These are phyloP conservation scores for Alauda arvensis DNA, from an alignment of 2,797 vertebrate species.

Conservation along the genomic window DNA sequence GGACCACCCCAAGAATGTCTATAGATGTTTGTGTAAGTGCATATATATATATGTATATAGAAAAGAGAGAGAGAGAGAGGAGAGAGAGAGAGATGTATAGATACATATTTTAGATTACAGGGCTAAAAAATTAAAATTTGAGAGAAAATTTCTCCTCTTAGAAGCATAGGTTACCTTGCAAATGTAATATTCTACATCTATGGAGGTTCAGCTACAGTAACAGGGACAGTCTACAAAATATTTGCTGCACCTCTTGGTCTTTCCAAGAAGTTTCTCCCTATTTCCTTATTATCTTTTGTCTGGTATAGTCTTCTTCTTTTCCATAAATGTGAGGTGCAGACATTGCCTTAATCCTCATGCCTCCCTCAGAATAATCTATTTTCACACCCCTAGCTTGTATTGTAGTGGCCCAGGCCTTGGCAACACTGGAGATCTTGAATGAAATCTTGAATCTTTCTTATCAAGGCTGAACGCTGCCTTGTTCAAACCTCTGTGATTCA, in stretches of 20 bases:
- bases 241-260: background rate
- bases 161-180: background rate
- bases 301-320: background rate
- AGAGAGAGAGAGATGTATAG: accelerated
- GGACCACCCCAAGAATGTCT: background rate
- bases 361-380: background rate
- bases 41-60: accelerated
- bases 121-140: background rate
- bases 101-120: background rate
- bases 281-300: background rate
- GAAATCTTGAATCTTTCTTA: background rate
- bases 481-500: background rate
- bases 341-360: background rate
- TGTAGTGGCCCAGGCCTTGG: too few relatives aligned
- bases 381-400: accelerated
- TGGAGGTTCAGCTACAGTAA: background rate
- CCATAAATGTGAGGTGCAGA: background rate
- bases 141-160: background rate
- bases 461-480: background rate
- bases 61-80: too few relatives aligned
- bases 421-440: background rate
- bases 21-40: accelerated
- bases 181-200: background rate
- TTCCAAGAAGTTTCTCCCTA: background rate
- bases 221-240: background rate